Evolutionary conservation across 1,140 invertebrate species (phyloP).

Genomic region (Ceratosolen solmsi): DNA sequence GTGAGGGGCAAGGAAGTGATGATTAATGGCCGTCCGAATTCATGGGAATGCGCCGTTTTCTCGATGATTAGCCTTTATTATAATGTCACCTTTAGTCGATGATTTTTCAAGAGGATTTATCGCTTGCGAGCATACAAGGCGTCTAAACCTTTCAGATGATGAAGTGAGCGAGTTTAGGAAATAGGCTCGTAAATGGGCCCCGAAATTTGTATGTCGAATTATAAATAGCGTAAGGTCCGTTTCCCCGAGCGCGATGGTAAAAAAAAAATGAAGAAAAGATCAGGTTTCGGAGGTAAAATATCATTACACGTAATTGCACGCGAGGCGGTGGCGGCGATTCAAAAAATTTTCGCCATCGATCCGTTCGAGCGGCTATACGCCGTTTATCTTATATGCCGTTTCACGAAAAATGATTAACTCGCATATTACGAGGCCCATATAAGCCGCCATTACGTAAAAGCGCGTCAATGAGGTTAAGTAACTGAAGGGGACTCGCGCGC

Average conservation of each 20-base stretch:
- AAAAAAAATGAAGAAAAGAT: too few relatives aligned
- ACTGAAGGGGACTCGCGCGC: background rate
- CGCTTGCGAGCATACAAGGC: background rate
- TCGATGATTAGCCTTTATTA: background rate
- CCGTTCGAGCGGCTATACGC: too few relatives aligned
- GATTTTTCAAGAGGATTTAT: background rate
- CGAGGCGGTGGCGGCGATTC: too few relatives aligned
- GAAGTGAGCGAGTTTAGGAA: background rate
- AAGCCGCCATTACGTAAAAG: background rate
- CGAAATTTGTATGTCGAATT: background rate
- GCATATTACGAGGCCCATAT: background rate
- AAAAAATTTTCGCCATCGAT: too few relatives aligned
- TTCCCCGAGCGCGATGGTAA: too few relatives aligned
- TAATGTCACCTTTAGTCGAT: background rate
- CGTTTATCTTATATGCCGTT: background rate
- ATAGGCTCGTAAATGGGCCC: background rate
- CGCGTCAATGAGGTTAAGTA: background rate
- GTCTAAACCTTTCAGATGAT: background rate
- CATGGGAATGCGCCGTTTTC: background rate
- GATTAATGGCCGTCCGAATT: background rate
- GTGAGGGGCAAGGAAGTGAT: background rate
- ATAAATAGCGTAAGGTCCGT: background rate
- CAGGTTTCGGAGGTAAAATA: too few relatives aligned
- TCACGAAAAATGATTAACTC: slow-evolving; percentile 16
- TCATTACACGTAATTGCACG: too few relatives aligned